A percentile compares a stretch with the other conserved stretches of the same genome.
Conservation (phyloP, 2,797 vertebrate species). For the Siniperca obscura region DNA sequence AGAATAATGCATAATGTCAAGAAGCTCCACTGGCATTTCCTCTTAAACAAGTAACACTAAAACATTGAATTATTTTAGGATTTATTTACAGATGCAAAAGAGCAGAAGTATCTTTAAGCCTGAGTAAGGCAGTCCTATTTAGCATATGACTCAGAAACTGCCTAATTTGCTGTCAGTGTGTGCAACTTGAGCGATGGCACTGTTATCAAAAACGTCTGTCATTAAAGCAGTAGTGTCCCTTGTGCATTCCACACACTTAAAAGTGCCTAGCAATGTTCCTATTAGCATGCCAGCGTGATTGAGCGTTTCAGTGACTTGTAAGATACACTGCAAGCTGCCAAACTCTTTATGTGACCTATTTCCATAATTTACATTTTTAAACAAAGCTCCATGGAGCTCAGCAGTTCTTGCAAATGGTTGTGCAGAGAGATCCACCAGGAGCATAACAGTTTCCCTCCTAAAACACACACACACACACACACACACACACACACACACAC, state of each 20-base stretch:
- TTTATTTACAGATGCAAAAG: conserved; percentile 49
- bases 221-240: conserved; percentile 65
- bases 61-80: conserved; percentile 49
- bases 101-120: conserved; percentile 46
- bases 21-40: conserved; percentile 29
- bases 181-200: conserved; percentile 62
- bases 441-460: conserved; percentile 35
- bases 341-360: conserved; percentile 85
- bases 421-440: conserved; percentile 69
- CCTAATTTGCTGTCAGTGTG: conserved; percentile 69
- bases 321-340: conserved; percentile 75
- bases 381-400: conserved; percentile 78
- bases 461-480: conserved; percentile 22
- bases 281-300: conserved; percentile 76
- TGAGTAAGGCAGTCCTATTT: conserved; percentile 39
- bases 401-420: conserved; percentile 71
- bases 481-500: no score
- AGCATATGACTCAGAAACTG: conserved; percentile 63
- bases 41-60: conserved; percentile 26
- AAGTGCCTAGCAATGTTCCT: conserved; percentile 72
- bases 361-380: conserved; percentile 86
- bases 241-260: conserved; percentile 58
- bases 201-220: conserved; percentile 67
- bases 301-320: conserved; percentile 74
- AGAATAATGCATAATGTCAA: conserved; percentile 35